Evolutionary conservation across 2,888 invertebrate genomes (phyloP).

Genomic region (Tetanocera ferruginea): DNA sequence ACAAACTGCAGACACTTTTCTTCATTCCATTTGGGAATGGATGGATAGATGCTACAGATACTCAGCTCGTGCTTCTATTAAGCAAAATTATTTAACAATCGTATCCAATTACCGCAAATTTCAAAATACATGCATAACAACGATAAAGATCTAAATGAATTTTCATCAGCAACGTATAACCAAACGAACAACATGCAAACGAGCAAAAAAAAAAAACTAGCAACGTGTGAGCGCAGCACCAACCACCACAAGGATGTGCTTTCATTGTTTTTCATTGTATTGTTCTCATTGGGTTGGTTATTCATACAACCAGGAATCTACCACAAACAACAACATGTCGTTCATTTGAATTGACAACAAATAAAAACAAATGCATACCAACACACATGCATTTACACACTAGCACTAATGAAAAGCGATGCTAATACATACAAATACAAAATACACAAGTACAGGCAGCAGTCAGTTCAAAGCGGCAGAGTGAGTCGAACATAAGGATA

Average conservation of each 20-base stretch:
- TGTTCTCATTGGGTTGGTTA: not conserved
- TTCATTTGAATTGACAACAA: constrained; percentile 43
- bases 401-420: constrained; percentile 33
- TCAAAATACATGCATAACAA: constrained; percentile 25
- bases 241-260: constrained; percentile 34
- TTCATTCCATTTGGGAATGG: not conserved
- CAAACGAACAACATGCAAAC: constrained; percentile 11
- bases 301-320: constrained; percentile 17
- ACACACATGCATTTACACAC: not conserved
- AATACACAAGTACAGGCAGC: not conserved
- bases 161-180: constrained; percentile 22
- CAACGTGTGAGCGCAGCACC: not conserved
- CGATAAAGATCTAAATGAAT: constrained; percentile 41
- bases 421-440: constrained; percentile 4
- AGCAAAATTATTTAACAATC: constrained; percentile 44
- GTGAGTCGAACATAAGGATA: not conserved
- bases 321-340: constrained; percentile 37
- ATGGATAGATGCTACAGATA: not conserved
- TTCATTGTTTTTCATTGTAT: not conserved
- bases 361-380: constrained; percentile 15
- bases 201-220: not conserved
- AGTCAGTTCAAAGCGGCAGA: not conserved
- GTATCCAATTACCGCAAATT: constrained; percentile 46
- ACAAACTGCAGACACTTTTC: not conserved
- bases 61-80: constrained; percentile 9